Evolutionary conservation across 2,113 vertebrate genomes (phyloP).

Genomic region (Cryptoleucopteryx plumbea): DNA sequence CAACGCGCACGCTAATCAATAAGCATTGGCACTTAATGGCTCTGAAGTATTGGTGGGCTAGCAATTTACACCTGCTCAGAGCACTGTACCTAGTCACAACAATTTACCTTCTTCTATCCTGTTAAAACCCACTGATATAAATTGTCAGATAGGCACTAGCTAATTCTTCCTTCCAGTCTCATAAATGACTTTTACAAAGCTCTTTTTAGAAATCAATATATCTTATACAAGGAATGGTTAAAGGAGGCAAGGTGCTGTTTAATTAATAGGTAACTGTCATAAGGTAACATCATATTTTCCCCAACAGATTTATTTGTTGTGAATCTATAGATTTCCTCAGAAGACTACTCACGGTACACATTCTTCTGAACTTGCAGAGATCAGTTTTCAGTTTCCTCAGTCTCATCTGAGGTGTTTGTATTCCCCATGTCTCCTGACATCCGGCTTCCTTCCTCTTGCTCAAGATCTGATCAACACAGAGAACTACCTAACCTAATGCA

Average conservation of each 20-base stretch:
- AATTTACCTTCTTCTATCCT: not conserved
- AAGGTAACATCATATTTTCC: not conserved
- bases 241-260: not conserved
- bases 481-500: not conserved
- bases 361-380: not conserved
- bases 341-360: rapidly evolving
- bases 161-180: not conserved
- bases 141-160: not conserved
- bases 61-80: not conserved
- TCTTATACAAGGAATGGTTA: not conserved
- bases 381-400: not conserved
- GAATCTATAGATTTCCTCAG: not conserved
- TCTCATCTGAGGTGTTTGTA: not conserved
- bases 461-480: not conserved
- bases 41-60: not conserved
- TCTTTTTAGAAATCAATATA: not conserved
- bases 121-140: not conserved
- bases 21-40: not conserved
- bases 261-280: not conserved
- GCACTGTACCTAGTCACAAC: not conserved
- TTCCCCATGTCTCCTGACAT: not conserved
- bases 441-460: not conserved
- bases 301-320: not conserved
- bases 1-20: not conserved
- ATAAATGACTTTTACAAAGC: not conserved